phyloP scores from a whole-genome alignment of 2,797 vertebrate species.

The Poeciliopsis paucimaculata region DNA sequence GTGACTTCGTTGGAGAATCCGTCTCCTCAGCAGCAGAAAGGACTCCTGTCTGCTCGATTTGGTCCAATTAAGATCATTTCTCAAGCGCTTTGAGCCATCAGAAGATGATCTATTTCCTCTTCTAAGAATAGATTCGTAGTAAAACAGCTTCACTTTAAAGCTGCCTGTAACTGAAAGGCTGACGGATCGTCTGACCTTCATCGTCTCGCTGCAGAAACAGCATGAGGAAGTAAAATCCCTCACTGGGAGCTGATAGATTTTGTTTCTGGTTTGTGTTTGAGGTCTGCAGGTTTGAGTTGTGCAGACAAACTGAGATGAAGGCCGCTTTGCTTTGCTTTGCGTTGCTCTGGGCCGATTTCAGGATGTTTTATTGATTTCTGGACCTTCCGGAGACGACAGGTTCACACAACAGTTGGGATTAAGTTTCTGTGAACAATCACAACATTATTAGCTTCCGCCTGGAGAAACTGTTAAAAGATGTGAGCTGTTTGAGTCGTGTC shows the following conservation, averaged over 20 bases:
- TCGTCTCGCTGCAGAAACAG: background rate
- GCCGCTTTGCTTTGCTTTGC: background rate
- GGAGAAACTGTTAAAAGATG: conserved; percentile 10
- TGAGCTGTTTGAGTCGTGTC: conserved; percentile 6
- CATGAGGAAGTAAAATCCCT: background rate
- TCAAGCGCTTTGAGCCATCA: background rate
- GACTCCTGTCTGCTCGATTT: background rate
- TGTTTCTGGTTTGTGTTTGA: background rate
- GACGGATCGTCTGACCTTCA: background rate
- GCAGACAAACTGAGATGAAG: too few relatives aligned
- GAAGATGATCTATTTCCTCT: background rate
- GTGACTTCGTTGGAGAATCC: background rate
- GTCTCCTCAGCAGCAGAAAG: background rate
- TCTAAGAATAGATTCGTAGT: background rate
- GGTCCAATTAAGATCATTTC: background rate
- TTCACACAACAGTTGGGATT: conserved; percentile 30
- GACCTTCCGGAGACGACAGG: background rate
- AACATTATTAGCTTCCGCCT: conserved; percentile 13
- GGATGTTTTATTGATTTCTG: conserved; percentile 7
- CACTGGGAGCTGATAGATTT: background rate
- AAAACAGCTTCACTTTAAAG: background rate
- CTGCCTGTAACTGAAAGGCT: background rate
- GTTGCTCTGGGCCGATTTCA: background rate
- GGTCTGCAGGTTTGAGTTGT: background rate
- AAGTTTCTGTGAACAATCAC: conserved; percentile 17